Base-by-base conservation (phyloP, 2,797 vertebrate species). In the Chrosomus eos region DNA sequence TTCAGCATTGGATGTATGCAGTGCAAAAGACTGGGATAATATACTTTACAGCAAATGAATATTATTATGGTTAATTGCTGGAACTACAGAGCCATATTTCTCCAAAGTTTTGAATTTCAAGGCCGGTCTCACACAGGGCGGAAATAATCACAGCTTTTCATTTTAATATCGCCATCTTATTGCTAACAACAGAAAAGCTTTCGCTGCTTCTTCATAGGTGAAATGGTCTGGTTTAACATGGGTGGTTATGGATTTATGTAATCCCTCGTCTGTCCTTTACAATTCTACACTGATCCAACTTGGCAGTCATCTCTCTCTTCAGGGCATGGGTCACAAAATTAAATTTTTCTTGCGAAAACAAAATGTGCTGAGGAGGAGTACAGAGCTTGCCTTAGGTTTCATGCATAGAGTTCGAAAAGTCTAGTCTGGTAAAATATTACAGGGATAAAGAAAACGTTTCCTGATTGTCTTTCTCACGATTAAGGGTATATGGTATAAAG, bases 241-340 rank as follows among this genome's bases (percentile, higher is more conserved):
- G 62, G 55, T 80, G 84, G 74, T 60, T 70, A 58, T 18, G 67
- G 38, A 84, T 86, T 74, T 73, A 75, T 31, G 33, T 85, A 85
- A 87, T 80, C 78, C 62, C 74, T 73, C 19, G 53, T 31, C 43
- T 53, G 58, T 75, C 9, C 64, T 67, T 78, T 62, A 55, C 82
- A 73, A 81, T 71, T 67, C 72, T 82, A 18, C 28, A 28, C 55
- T 80, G 71, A 77, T 73, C 74, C 58, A 68, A 21, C 62, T 77
- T 81, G 70, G 81, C 78, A 62, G 40, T 45, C 43, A 40, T 79
- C 38, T 23, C 51, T 64, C 51, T 72, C 85, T 78, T 87, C 48
- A 73, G 81, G 71, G 33, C 62, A 72, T 1, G 58, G 36, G 26
- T 19, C 55, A 23, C 31, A n/a, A 81, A 72, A 80, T 81, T 23